These are phyloP conservation scores for Proisotoma minuta DNA, from an alignment of 2,888 invertebrate genomes.

Conservation along the genomic window DNA sequence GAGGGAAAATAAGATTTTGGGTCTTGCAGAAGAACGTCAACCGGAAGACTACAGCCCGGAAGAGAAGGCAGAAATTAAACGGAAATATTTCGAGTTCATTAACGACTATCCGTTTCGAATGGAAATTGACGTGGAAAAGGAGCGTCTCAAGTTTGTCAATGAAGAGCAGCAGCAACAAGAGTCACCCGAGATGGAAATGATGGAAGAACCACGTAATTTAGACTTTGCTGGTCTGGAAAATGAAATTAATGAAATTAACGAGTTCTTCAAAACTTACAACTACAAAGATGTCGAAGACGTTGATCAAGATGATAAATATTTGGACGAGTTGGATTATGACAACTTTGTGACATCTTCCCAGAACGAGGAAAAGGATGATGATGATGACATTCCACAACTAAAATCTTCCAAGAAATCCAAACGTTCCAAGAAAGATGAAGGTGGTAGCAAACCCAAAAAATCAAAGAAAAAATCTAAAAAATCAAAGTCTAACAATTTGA, in stretches of 20 bases:
- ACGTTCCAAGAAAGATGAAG: neutral
- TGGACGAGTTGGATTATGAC: neutral
- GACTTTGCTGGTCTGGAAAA: neutral
- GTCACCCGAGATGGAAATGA: neutral
- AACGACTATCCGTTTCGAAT: neutral
- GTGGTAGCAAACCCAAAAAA: neutral
- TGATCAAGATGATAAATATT: neutral
- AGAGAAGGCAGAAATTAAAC: neutral
- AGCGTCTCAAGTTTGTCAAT: neutral
- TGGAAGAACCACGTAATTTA: neutral
- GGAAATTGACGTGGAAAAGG: slow-evolving; percentile 2
- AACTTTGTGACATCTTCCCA: neutral
- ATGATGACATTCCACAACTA: neutral
- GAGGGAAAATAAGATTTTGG: neutral
- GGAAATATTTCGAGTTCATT: neutral
- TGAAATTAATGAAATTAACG: slow-evolving; percentile 6
- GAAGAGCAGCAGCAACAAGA: too few relatives aligned
- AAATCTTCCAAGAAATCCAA: neutral
- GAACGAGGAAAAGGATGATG: neutral
- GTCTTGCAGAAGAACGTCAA: slow-evolving; percentile 3
- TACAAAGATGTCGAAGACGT: neutral
- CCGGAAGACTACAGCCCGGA: slow-evolving; percentile 1
- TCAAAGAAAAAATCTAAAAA: neutral
- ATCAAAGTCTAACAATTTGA: neutral
- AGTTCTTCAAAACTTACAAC: neutral